Evolutionary conservation across 1,140 invertebrate genomes (phyloP), one percentile per base, ranked within the genome.

Genomic region (Trachymyrmex cornetzi): DNA sequence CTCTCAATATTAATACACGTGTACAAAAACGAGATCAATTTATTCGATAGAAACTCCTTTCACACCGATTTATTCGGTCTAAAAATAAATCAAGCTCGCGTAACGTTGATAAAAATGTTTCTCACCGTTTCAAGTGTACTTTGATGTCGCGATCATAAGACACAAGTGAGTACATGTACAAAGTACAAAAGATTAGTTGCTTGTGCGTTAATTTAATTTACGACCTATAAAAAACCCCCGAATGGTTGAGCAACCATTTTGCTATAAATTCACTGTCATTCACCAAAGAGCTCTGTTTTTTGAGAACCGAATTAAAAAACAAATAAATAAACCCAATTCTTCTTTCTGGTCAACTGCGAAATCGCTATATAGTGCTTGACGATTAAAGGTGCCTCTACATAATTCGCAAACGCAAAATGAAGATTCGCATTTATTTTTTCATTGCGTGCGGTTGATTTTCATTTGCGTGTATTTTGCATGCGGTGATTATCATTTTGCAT

Each of bases 101-200:
- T 84, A 53, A 72, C 34, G 11, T 72, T 61, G 24, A 64, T 50
- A 61, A 82, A 84, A 80, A 34, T 9, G 22, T 11, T 24, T 63
- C 7, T 61, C 22, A n/a, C 16, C 48, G 3, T 48, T 44, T 44
- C 38, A 50, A 66, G 14, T 22, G 53, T 22, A 48, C 57, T 50
- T 48, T 27, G 14, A 74, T 22, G 3, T 27, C 19, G 34, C 4
- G 12, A n/a, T n/a, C 6, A 34, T 14, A 16, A 74, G n/a, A 4
- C 7, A 55, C 9, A 6, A 66, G 4, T 7, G 9, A 7, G 19
- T 57, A 27, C 12, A 14, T 12, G 11, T 57, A 55, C 19, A 14
- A 61, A 61, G 27, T 50, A 11, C 24, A 24, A 24, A 30, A 74
- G 12, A 4, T 5, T 14, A 24, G 19, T 44, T n/a, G 16, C 34